Base-by-base conservation (phyloP, 1,140 invertebrate species). In the Apis dorsata region DNA sequence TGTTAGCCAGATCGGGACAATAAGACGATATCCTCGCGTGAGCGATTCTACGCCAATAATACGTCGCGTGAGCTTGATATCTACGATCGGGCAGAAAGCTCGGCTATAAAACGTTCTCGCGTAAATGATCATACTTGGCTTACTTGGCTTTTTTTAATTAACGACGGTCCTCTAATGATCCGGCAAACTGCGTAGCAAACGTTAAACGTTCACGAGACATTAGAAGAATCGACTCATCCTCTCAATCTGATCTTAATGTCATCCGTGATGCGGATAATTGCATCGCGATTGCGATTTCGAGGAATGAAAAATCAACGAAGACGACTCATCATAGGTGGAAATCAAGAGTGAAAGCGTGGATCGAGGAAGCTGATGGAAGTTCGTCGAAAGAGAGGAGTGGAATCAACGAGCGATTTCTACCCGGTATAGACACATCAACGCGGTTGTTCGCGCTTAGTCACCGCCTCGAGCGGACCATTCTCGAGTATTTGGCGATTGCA, bases 131-230 rank as follows among this genome's bases (percentile, higher is more conserved):
- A 57, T 57, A 21, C 55, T 28, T 57, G 62, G 34, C 65, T 70
- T 53, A n/a, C 57, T 85, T 85, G 77, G 75, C 84, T 88, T 90
- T 87, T 88, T 87, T 44, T 87, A 84, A 90, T 90, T 90, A 84
- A 76, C 72, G 53, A 62, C 70, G 79, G 76, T 73, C 81, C 77
- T 83, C 85, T 88, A 85, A 90, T 59, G 71, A 71, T 19, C 19
- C 13, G 24, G 8, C 51, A 19, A 44, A 17, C 60, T 49, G 44
- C 69, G 77, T 51, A 13, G 49, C 13, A 1, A 5, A 44, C 28
- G 34, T 44, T 44, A 17, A 15, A 15, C 24, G 9, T 57, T 57
- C 2, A 15, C 12, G 1, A 44, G 5, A 44, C 34, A 8, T 65
- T 19, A 0, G 17, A 11, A 66, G 17, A 44, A 34, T 11, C 28